These are phyloP conservation scores for Paramormyrops hopkinsi DNA, from an alignment of 2,797 vertebrate species.

Conservation along the genomic window DNA sequence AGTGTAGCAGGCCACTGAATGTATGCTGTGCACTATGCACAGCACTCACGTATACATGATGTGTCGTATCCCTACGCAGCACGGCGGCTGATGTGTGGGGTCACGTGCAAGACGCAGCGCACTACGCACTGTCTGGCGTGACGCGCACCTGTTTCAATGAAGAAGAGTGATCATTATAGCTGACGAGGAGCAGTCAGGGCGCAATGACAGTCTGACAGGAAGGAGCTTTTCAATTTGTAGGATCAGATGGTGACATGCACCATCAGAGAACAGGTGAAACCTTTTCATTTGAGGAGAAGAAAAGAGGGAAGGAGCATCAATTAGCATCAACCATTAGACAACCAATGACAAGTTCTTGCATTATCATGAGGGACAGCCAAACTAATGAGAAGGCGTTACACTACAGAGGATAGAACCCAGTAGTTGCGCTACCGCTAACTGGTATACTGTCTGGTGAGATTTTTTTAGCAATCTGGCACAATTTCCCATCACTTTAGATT, in stretches of 20 bases:
- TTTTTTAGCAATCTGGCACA: constrained; percentile 27
- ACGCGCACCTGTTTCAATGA: constrained; percentile 42
- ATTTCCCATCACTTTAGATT: constrained; percentile 32
- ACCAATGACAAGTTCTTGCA: constrained; percentile 64
- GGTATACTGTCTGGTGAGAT: constrained; percentile 39
- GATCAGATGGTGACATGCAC: constrained; percentile 71
- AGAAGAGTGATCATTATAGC: constrained; percentile 67
- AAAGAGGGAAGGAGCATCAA: constrained; percentile 65
- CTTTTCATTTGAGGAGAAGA: constrained; percentile 70
- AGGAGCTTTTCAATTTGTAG: constrained; percentile 74
- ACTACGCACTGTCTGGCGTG: constrained; percentile 44
- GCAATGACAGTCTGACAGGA: constrained; percentile 69
- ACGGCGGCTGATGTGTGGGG: background rate
- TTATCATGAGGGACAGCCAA: constrained; percentile 62
- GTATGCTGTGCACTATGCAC: background rate
- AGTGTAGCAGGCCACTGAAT: background rate
- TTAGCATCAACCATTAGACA: constrained; percentile 75
- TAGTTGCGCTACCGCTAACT: constrained; percentile 51
- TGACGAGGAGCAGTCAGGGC: constrained; percentile 57
- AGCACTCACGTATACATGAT: background rate
- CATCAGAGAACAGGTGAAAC: constrained; percentile 61
- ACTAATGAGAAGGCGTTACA: constrained; percentile 65
- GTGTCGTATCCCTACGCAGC: background rate
- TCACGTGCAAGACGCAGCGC: background rate
- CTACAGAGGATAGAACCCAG: constrained; percentile 51